Conservation (phyloP, 2,888 invertebrate genomes). For the Chesias legatella region DNA sequence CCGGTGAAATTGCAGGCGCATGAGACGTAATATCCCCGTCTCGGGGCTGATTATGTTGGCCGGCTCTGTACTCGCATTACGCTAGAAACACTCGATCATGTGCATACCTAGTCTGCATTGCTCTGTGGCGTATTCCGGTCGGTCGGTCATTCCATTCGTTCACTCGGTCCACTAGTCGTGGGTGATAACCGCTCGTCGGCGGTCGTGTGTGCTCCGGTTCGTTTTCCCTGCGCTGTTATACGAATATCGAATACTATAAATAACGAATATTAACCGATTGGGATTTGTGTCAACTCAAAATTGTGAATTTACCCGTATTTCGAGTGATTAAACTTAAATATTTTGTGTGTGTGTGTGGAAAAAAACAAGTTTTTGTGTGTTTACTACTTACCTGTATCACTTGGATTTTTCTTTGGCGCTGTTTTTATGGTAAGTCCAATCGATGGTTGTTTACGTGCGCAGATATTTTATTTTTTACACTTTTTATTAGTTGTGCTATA, state of each 20-base stretch:
- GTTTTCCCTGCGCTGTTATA: slow-evolving; percentile 52
- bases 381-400: slow-evolving; percentile 30
- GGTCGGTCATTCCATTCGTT: slow-evolving; percentile 52
- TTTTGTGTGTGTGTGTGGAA: slow-evolving; percentile 57
- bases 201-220: slow-evolving; percentile 39
- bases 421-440: slow-evolving; percentile 66
- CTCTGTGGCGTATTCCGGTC: slow-evolving; percentile 37
- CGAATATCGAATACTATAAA: slow-evolving; percentile 32
- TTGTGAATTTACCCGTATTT: slow-evolving; percentile 38
- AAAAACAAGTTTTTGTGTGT: slow-evolving; percentile 59
- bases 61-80: slow-evolving; percentile 31
- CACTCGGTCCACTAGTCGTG: slow-evolving; percentile 51
- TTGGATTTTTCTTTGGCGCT: slow-evolving; percentile 60
- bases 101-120: slow-evolving; percentile 12
- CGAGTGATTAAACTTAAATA: slow-evolving; percentile 36
- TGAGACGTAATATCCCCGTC: too few relatives aligned
- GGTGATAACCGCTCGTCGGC: slow-evolving; percentile 54
- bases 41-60: too few relatives aligned
- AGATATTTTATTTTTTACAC: not conserved
- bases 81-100: slow-evolving; percentile 31
- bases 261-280: slow-evolving; percentile 37
- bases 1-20: too few relatives aligned
- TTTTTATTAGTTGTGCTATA: not conserved
- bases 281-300: slow-evolving; percentile 25
- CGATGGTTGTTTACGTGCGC: slow-evolving; percentile 34